phyloP scores from a whole-genome alignment of 2,113 vertebrate species.

The Xerus inauris region DNA sequence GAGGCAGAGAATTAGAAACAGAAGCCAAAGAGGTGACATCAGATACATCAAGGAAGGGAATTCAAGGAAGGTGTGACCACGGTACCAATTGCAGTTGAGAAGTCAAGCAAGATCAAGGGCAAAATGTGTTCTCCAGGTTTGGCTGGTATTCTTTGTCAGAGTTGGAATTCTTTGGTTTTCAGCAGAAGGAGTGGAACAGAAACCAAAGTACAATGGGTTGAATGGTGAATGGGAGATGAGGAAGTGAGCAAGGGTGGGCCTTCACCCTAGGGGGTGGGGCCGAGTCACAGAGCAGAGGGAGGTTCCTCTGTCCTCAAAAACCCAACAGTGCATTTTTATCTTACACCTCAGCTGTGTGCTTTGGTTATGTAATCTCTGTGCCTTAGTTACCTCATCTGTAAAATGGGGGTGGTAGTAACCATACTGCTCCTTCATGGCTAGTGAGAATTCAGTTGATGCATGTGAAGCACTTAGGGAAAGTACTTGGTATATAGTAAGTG shows the following conservation, averaged over 20 bases:
- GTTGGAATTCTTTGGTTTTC: not conserved
- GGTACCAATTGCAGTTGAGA: not conserved
- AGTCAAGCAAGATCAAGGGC: not conserved
- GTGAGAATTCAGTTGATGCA: not conserved
- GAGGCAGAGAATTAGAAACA: not conserved
- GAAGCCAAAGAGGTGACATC: not conserved
- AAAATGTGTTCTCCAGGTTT: not conserved
- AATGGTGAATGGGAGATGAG: not conserved
- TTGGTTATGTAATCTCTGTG: not conserved
- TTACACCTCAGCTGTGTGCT: not conserved
- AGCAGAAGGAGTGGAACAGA: slow-evolving; percentile 21
- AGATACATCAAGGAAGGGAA: not conserved
- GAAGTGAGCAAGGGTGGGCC: not conserved
- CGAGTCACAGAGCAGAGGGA: not conserved
- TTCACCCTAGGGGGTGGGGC: not conserved
- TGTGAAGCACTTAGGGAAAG: not conserved
- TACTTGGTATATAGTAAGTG: not conserved
- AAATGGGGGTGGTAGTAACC: not conserved
- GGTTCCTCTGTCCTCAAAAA: not conserved
- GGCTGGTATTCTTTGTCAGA: not conserved
- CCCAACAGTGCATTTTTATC: not conserved
- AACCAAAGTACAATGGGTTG: slow-evolving; percentile 4
- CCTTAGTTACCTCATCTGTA: not conserved
- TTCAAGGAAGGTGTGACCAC: not conserved
- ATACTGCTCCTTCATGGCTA: not conserved